Evolutionary conservation across 2,888 invertebrate species (phyloP), one percentile per base, ranked within the genome.

Genomic region (Cabera pusaria): DNA sequence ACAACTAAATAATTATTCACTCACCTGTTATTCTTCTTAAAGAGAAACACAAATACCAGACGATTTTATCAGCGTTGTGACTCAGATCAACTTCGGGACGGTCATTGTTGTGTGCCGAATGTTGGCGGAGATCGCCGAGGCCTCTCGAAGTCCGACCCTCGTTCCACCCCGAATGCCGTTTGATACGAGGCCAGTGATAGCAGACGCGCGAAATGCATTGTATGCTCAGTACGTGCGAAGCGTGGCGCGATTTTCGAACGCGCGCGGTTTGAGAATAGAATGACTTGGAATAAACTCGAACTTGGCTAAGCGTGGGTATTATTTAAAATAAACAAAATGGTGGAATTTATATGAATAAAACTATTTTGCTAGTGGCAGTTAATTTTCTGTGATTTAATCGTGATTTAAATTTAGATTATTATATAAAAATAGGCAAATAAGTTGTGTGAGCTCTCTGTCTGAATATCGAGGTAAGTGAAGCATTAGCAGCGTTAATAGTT

Each of bases 41-140:
- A 31, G 32, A 18, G 47, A 54, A 54, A 55, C 63, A 53, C 57
- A 56, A 54, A 14, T 14, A 49, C 11, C 43, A 33, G 31, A 49
- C n/a, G n/a, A n/a, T 23, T 26, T 11, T 17, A 42, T 23, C 38
- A 44, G 18, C 39, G 41, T 38, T 84, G 81, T 85, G 72, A 79
- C 86, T 83, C 87, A 80, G 74, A 59, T 79, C 81, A 73, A 29
- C 72, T 66, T 77, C 80, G 69, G n/a, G 73, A 63, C 72, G 64
- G 65, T 53, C 67, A 73, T 65, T 43, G 6, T 41, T 52, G 58
- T 59, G 63, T 49, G 62, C 67, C 80, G 86, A 78, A 72, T 68
- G 58, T 59, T 59, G 67, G 72, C 75, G 79, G 78, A 71, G 69
- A 59, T 61, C 59, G 67, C 73, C 77, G 79, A 80, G 67, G 72